Conservation (phyloP, 2,888 invertebrate genomes). For the Thereva nobilitata region DNA sequence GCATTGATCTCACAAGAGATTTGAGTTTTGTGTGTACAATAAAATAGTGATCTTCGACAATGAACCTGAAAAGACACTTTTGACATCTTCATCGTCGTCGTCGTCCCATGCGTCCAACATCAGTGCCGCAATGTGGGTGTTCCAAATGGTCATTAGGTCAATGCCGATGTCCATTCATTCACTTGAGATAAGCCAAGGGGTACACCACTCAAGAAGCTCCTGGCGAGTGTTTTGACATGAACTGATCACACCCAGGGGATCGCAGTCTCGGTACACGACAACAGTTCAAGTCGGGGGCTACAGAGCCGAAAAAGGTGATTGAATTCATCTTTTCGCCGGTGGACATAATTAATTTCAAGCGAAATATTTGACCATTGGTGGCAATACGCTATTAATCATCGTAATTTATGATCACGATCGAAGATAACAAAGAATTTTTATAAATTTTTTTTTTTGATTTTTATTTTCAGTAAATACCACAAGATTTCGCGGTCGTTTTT, state of each 20-base stretch:
- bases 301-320: slow-evolving; percentile 8
- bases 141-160: slow-evolving; percentile 19
- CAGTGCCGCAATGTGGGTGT: slow-evolving; percentile 39
- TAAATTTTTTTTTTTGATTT: no score
- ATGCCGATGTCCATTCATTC: slow-evolving; percentile 15
- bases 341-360: slow-evolving; percentile 29
- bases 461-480: no score
- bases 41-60: slow-evolving; percentile 36
- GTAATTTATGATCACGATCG: no score
- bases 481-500: no score
- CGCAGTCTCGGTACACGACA: slow-evolving; percentile 11
- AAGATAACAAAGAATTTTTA: no score
- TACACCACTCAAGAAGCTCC: slow-evolving; percentile 27
- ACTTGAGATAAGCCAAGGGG: slow-evolving; percentile 15
- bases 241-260: slow-evolving; percentile 41
- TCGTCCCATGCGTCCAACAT: background rate
- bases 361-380: slow-evolving; percentile 28
- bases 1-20: slow-evolving; percentile 22
- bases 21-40: slow-evolving; percentile 13
- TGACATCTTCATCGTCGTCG: slow-evolving; percentile 39
- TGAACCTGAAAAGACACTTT: slow-evolving; percentile 40
- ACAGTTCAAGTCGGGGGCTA: slow-evolving; percentile 8
- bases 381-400: background rate
- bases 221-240: slow-evolving; percentile 38
- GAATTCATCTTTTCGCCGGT: slow-evolving; percentile 16